Evolutionary conservation across 2,797 vertebrate species (phyloP), one percentile per base, ranked within the genome.

Genomic region (Bovichtus diacanthus): DNA sequence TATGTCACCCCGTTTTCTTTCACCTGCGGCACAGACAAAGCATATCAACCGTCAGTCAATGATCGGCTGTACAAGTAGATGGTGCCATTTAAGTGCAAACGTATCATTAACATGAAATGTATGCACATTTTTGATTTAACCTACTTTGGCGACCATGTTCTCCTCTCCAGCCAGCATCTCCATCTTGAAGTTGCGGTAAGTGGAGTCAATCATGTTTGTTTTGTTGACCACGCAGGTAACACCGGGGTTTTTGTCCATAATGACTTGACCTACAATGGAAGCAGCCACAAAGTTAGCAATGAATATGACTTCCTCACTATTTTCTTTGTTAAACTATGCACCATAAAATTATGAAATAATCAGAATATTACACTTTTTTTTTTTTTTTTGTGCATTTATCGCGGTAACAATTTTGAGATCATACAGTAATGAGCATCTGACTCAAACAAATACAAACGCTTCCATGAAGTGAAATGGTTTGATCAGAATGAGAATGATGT

Each of bases 211-310:
- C 16, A 88, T 95, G 85, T 78, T 98, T 55, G 89, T 96, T 93
- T 99, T 99, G 82, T 99, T 99, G 82, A 99, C 98, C 75, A 96
- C 97, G 59, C 96, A 98, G 54, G 96, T 97, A 71, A 99, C 83
- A 19, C 98, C 97, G 0, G 97, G 96, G 86, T 97, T 99, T 95
- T 99, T 99, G 92, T 98, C 98, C 74, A 99, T 96, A 86, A 99
- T 96, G 81, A 99, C 98, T 86, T 99, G 96, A 76, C 96, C 96
- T 98, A 70, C 63, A 89, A 87, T 38, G 43, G 23, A 74, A 83
- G 61, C 34, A 80, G 49, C 1, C 78, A 13, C 29, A 1, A 64
- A 10, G 13, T 68, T 55, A 50, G 2, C 10, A 38, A 13, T 39
- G 16, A 69, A 68, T 12, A 11, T 29, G 10, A 47, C 15, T n/a